Evolutionary conservation across 2,113 vertebrate species (phyloP).

Genomic region (Sceloporus tristichus): DNA sequence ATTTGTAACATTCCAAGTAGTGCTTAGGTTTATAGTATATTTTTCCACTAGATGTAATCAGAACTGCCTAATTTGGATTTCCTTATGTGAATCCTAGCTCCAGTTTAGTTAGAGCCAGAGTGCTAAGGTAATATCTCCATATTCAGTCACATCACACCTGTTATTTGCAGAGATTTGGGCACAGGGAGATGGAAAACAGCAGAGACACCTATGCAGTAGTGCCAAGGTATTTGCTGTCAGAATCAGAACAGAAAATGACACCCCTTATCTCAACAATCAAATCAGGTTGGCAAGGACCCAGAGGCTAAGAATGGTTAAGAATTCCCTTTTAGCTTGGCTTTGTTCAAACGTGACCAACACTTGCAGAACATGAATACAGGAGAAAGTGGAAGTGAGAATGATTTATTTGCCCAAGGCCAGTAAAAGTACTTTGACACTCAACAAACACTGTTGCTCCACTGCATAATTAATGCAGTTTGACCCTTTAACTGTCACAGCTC

Average conservation of each 20-base stretch:
- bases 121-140: not conserved
- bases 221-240: not conserved
- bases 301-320: too few relatives aligned
- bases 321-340: not conserved
- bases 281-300: not conserved
- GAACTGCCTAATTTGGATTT: not conserved
- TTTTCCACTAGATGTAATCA: not conserved
- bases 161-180: not conserved
- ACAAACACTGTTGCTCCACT: too few relatives aligned
- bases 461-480: too few relatives aligned
- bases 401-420: not conserved
- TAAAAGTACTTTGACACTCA: too few relatives aligned
- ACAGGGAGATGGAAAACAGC: not conserved
- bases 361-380: not conserved
- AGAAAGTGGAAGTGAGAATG: not conserved
- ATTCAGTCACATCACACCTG: not conserved
- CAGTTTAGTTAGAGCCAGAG: not conserved
- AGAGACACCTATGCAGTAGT: not conserved
- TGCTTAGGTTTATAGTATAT: not conserved
- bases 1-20: constrained; percentile 12
- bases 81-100: not conserved
- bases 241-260: too few relatives aligned
- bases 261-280: not conserved
- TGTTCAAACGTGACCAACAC: not conserved
- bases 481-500: too few relatives aligned